Evolutionary conservation across 1,140 invertebrate genomes (phyloP), one percentile per base, ranked within the genome.

Genomic region (Diachasma alloeum): DNA sequence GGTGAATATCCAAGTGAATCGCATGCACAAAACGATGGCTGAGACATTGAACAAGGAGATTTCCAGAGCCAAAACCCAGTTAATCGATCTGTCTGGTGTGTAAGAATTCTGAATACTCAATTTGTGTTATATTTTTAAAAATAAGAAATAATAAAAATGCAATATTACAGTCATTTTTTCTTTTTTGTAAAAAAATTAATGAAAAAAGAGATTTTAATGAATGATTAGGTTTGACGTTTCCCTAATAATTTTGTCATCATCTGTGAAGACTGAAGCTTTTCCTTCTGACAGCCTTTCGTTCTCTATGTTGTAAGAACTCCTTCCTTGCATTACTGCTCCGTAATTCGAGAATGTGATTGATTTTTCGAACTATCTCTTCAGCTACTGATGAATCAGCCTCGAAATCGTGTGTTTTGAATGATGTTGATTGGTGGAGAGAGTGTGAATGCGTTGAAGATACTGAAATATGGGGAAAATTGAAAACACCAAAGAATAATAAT

Each of bases 351-450:
- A 97, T 97, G 74, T 95, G 93, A 88, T 96, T 97, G 1, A 97
- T 92, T 91, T 97, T 97, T 73, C 94, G 92, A 4, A 97, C 94
- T 36, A 98, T 97, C 88, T 96, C 94, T 80, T 94, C 92, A 9
- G 95, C 95, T 1, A 91, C 93, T 10, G 90, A 89, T 15, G 92
- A 90, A 77, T 97, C 95, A 22, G 94, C 92, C 89, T 97, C 96
- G 85, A 97, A 97, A 85, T 97, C 95, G 75, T 96, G 94, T 84
- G 94, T 93, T 87, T 97, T 96, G 83, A 96, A 97, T 66, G 92
- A 92, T 24, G 91, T 87, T 0, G 89, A 90, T 59, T 89, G 84
- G 74, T 90, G 83, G 77, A 89, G 79, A 82, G 91, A 83, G 82
- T 88, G 83, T 37, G 84, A 84, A 59, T 87, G 85, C 74, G 83